phyloP scores from a whole-genome alignment of 2,797 vertebrate genomes.

The Phrynocephalus vlangalii region DNA sequence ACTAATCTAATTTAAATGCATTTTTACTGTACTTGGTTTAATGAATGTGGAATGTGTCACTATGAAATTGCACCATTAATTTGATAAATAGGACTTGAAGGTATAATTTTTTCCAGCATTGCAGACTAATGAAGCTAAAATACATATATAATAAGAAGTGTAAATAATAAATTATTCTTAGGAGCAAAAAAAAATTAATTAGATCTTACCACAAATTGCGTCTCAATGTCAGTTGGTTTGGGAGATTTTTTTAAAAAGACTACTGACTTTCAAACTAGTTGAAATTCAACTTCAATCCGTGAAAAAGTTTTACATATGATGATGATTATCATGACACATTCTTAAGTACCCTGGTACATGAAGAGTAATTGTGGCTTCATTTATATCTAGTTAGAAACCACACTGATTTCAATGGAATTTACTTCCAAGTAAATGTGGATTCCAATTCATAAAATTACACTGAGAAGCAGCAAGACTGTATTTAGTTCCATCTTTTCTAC shows the following conservation, averaged over 20 bases:
- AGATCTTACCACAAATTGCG: constrained; percentile 85
- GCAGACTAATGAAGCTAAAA: constrained; percentile 89
- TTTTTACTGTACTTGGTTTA: constrained; percentile 87
- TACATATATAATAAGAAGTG: constrained; percentile 89
- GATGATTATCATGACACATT: constrained; percentile 46
- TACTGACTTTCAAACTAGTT: constrained; percentile 84
- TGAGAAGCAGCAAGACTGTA: not conserved
- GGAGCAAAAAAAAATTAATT: constrained; percentile 88
- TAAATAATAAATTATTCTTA: constrained; percentile 90
- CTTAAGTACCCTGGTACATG: constrained; percentile 65
- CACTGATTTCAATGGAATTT: constrained; percentile 14
- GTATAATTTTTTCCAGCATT: constrained; percentile 89
- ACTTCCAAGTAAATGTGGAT: constrained; percentile 3
- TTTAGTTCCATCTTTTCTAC: not conserved
- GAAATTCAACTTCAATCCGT: constrained; percentile 69
- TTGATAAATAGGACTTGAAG: constrained; percentile 89
- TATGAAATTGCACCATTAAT: constrained; percentile 88
- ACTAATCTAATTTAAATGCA: constrained; percentile 88
- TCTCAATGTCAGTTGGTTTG: constrained; percentile 78
- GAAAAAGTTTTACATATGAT: constrained; percentile 74
- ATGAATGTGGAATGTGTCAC: constrained; percentile 89
- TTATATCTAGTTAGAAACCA: constrained; percentile 4
- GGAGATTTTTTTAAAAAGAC: constrained; percentile 55
- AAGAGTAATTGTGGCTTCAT: constrained; percentile 29
- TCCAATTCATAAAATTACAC: not conserved